A percentile compares a stretch with the other conserved stretches of the same genome.
Evolutionary conservation across 2,888 invertebrate species (phyloP).

Genomic region (Parnassius apollo): DNA sequence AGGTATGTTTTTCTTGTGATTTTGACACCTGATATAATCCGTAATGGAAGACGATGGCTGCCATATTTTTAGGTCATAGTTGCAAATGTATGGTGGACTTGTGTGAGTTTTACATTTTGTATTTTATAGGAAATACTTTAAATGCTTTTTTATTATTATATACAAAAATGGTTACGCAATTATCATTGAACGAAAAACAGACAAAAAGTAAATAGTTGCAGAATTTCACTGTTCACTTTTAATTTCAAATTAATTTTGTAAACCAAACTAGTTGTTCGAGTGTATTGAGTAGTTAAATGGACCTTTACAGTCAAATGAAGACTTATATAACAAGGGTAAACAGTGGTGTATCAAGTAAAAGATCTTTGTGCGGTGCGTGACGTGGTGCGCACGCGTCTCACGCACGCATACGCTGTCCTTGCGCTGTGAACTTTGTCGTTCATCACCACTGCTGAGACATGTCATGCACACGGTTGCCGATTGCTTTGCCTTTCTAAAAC

Average conservation of each 20-base stretch:
- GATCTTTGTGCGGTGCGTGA: constrained; percentile 28
- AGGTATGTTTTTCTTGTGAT: background rate
- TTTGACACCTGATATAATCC: background rate
- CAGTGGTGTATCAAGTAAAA: constrained; percentile 4
- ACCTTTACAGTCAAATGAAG: background rate
- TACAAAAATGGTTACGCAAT: no score
- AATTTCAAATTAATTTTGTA: background rate
- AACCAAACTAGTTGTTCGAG: background rate
- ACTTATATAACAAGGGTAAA: constrained; percentile 2
- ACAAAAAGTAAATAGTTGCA: no score
- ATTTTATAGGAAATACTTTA: no score
- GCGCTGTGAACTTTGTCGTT: constrained; percentile 34
- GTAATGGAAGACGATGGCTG: background rate
- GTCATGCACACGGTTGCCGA: constrained; percentile 6
- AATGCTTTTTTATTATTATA: no score
- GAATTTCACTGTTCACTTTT: no score
- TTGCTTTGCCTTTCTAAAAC: constrained; percentile 18
- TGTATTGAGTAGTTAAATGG: background rate
- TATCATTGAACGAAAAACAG: no score
- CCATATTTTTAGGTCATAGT: no score
- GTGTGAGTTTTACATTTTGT: no score
- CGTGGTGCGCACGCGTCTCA: constrained; percentile 36
- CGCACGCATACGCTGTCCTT: constrained; percentile 33
- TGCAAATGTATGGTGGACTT: no score
- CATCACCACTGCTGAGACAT: constrained; percentile 17